These are phyloP conservation scores for Paraplagusia blochii DNA, from an alignment of 2,113 vertebrate species.

Conservation along the genomic window DNA sequence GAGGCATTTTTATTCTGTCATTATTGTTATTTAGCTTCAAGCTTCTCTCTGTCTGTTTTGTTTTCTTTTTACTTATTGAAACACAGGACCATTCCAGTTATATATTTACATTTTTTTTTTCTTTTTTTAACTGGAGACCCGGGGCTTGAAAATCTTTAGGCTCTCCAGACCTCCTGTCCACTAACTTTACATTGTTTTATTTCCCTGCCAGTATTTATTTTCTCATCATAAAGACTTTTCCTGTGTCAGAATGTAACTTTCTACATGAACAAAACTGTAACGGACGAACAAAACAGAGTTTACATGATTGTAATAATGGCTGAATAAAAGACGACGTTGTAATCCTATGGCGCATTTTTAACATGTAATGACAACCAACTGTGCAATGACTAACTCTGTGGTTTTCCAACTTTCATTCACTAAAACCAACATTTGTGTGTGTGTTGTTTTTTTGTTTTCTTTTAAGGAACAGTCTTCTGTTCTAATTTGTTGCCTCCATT, in stretches of 20 bases:
- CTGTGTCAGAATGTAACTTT: conserved; percentile 99
- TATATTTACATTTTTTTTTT: conserved; percentile 70
- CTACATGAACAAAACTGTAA: conserved; percentile 88
- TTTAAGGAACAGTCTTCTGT: conserved; percentile 51
- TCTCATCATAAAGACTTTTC: conserved; percentile 79
- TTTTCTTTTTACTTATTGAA: conserved; percentile 78
- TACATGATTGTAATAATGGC: conserved; percentile 64
- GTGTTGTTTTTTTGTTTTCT: conserved; percentile 33
- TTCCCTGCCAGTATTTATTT: conserved; percentile 97
- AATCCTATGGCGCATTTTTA: conserved; percentile 31
- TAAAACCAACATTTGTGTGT: conserved; percentile 77
- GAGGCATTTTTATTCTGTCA: conserved; percentile 53
- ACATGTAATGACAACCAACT: conserved; percentile 30
- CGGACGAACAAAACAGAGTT: conserved; percentile 74
- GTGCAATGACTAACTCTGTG: conserved; percentile 38
- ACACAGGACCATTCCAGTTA: conserved; percentile 59
- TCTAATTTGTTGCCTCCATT: conserved; percentile 66
- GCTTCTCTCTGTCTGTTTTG: conserved; percentile 64
- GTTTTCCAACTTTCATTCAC: conserved; percentile 58
- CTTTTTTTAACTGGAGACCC: conserved; percentile 73
- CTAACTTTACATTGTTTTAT: conserved; percentile 79
- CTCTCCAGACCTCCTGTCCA: conserved; percentile 34
- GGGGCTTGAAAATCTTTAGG: neutral
- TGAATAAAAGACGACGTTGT: conserved; percentile 48
- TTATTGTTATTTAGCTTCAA: conserved; percentile 65